phyloP scores from a whole-genome alignment of 2,113 vertebrate genomes.

The Tyto alba region DNA sequence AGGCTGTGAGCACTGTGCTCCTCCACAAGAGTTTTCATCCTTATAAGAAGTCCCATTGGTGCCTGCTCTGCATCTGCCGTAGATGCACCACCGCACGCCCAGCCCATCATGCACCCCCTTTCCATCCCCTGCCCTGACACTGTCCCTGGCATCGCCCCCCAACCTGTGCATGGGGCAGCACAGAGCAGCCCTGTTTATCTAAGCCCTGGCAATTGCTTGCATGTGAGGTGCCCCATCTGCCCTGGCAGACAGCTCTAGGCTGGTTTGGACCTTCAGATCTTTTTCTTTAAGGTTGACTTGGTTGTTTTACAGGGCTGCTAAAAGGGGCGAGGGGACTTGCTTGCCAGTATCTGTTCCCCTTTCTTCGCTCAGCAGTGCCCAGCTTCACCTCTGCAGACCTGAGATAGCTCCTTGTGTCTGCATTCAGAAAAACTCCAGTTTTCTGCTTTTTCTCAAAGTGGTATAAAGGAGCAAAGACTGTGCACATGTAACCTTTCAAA shows the following conservation, averaged over 20 bases:
- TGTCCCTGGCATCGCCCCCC: background rate
- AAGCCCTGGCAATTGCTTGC: background rate
- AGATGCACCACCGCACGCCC: background rate
- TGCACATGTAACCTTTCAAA: background rate
- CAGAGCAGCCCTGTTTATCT: background rate
- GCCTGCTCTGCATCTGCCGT: background rate
- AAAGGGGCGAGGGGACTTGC: background rate
- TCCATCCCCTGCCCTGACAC: background rate
- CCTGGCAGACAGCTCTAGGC: background rate
- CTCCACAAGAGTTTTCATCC: background rate
- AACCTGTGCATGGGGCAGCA: no score
- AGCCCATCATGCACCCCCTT: background rate
- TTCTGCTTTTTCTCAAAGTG: background rate
- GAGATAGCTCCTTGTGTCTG: background rate
- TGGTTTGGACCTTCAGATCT: background rate
- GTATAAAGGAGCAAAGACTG: background rate
- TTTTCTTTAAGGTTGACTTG: background rate
- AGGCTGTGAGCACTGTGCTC: accelerated
- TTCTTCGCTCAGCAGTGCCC: background rate
- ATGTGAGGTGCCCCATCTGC: background rate
- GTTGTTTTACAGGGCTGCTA: background rate
- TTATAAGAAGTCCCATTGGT: accelerated
- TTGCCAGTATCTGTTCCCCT: background rate
- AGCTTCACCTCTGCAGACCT: background rate
- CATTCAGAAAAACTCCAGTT: background rate